Evolutionary conservation across 2,888 invertebrate species (phyloP).

Genomic region (Maniola hyperantus): DNA sequence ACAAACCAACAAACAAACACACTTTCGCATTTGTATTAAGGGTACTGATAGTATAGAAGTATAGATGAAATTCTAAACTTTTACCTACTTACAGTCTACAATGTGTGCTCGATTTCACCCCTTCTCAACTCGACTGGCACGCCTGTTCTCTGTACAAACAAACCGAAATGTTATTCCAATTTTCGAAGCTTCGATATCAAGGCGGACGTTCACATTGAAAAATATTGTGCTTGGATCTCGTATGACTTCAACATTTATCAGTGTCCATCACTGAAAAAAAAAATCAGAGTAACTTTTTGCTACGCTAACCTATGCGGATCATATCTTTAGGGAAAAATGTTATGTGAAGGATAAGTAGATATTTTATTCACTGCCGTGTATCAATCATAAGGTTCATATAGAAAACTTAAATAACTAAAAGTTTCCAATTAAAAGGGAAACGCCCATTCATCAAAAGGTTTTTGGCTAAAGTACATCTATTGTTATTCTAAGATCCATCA

Average conservation of each 20-base stretch:
- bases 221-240: not conserved
- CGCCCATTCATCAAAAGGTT: too few relatives aligned
- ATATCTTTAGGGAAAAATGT: too few relatives aligned
- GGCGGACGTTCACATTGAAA: not conserved
- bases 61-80: constrained; percentile 9
- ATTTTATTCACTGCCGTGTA: too few relatives aligned
- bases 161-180: not conserved
- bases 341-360: too few relatives aligned
- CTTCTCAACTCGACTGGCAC: not conserved
- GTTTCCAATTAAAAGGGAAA: too few relatives aligned
- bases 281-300: not conserved
- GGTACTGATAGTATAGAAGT: too few relatives aligned
- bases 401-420: too few relatives aligned
- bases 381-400: too few relatives aligned
- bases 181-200: not conserved
- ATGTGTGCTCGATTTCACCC: not conserved
- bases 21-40: too few relatives aligned
- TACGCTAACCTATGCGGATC: not conserved
- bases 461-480: too few relatives aligned
- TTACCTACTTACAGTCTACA: not conserved
- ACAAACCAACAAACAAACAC: too few relatives aligned
- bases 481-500: too few relatives aligned
- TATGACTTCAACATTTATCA: not conserved
- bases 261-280: not conserved
- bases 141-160: not conserved